These are phyloP conservation scores for Nemapogon koenigi DNA, from an alignment of 2,888 invertebrate genomes.

Conservation along the genomic window DNA sequence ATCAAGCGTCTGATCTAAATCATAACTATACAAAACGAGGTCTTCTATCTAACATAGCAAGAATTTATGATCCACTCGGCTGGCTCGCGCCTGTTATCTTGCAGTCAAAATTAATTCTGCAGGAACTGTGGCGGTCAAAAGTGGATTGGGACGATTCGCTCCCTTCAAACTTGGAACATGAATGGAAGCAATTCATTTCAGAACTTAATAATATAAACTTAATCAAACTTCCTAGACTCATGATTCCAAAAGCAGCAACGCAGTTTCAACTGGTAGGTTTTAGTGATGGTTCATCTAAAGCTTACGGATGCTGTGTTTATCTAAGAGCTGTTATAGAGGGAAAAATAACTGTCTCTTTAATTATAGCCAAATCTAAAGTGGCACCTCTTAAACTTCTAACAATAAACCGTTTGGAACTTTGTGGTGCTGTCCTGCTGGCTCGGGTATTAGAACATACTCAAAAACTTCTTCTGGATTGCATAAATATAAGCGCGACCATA, in stretches of 20 bases:
- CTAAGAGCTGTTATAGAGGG: neutral
- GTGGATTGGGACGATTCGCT: conserved; percentile 14
- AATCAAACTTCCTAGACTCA: conserved; percentile 1
- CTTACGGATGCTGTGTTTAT: conserved; percentile 10
- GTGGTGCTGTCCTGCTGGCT: no score
- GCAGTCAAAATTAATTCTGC: conserved; percentile 14
- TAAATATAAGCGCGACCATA: neutral
- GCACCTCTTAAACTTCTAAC: conserved; percentile 4
- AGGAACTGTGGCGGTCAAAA: conserved; percentile 14
- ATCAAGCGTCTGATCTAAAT: no score
- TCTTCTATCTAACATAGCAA: conserved; percentile 9
- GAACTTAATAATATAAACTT: neutral
- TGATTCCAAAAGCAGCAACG: neutral
- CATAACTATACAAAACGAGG: no score
- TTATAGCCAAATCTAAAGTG: no score
- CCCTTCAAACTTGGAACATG: conserved; percentile 5
- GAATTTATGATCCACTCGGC: no score
- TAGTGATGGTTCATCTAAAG: no score
- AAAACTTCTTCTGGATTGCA: neutral
- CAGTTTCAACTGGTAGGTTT: conserved; percentile 5
- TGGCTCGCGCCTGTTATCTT: no score
- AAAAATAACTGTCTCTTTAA: neutral
- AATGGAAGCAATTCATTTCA: conserved; percentile 9
- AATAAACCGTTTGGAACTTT: conserved; percentile 8
- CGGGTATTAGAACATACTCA: neutral